A percentile compares a stretch with the other conserved stretches of the same genome.
Conservation (phyloP, 2,888 invertebrate genomes). For the Luperina nickerlii region DNA sequence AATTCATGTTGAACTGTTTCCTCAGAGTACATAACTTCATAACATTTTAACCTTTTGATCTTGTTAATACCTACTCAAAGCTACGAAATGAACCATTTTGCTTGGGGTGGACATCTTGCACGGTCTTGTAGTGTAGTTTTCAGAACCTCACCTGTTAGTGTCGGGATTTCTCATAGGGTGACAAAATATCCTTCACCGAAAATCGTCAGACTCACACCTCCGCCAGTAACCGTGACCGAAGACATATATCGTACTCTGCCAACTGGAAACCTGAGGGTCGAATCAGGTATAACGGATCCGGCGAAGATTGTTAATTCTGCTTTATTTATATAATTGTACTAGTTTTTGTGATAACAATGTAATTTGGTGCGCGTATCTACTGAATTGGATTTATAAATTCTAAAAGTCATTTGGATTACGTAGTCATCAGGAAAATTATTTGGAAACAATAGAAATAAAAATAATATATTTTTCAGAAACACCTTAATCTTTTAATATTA, state of each 20-base stretch:
- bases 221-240: conserved; percentile 54
- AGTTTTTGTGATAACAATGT: background rate
- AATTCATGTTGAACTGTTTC: background rate
- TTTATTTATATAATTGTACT: conserved; percentile 33
- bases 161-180: conserved; percentile 68
- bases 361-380: background rate
- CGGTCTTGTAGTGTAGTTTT: conserved; percentile 75
- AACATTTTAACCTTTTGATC: background rate
- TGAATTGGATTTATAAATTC: background rate
- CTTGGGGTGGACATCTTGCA: conserved; percentile 77
- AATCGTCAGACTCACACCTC: conserved; percentile 32
- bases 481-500: background rate
- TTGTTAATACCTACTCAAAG: background rate
- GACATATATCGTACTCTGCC: conserved; percentile 63
- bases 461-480: background rate
- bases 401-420: background rate
- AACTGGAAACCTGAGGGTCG: conserved; percentile 71
- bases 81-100: conserved; percentile 78
- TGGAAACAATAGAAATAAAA: background rate
- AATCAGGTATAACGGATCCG: conserved; percentile 65
- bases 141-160: conserved; percentile 78
- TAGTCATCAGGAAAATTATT: background rate
- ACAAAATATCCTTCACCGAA: conserved; percentile 57
- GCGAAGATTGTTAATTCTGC: conserved; percentile 55
- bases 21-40: background rate